These are phyloP conservation scores for Athalia rosae DNA, from an alignment of 2,888 invertebrate species.

Conservation along the genomic window DNA sequence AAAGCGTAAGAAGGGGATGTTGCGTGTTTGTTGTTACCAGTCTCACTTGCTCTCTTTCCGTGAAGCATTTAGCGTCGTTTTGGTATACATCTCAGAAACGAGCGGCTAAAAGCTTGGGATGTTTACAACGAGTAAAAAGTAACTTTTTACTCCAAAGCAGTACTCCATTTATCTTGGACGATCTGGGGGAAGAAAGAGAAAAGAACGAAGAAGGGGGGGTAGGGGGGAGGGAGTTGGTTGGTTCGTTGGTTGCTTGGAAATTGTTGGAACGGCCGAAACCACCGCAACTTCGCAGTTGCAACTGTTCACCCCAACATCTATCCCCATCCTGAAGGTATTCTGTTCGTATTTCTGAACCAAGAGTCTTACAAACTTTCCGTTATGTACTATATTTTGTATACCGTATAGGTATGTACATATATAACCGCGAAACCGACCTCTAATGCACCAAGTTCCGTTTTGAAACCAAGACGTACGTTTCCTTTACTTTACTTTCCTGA, in stretches of 20 bases:
- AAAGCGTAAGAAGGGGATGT: neutral
- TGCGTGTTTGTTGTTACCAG: neutral
- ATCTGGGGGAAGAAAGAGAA: neutral
- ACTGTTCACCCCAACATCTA: constrained; percentile 18
- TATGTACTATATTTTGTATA: neutral
- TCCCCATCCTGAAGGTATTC: constrained; percentile 29
- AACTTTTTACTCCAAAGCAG: constrained; percentile 5
- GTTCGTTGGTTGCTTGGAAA: neutral
- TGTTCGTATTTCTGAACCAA: constrained; percentile 36
- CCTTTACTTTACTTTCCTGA: neutral
- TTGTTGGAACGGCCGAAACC: constrained; percentile 24
- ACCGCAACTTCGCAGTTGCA: constrained; percentile 27
- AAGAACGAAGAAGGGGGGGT: neutral
- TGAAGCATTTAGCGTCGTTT: constrained; percentile 34
- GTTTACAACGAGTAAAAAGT: constrained; percentile 33
- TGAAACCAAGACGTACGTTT: constrained; percentile 15
- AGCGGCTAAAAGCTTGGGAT: constrained; percentile 23
- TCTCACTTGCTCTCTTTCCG: neutral
- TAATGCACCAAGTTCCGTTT: constrained; percentile 35
- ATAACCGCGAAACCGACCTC: neutral
- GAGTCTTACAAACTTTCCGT: constrained; percentile 37
- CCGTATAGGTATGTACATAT: neutral
- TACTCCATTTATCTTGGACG: constrained; percentile 32
- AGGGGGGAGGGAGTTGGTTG: neutral
- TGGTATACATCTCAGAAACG: neutral